These are phyloP conservation scores for Drosophila fuyamai DNA, from an alignment of 1,140 invertebrate species.

Conservation along the genomic window DNA sequence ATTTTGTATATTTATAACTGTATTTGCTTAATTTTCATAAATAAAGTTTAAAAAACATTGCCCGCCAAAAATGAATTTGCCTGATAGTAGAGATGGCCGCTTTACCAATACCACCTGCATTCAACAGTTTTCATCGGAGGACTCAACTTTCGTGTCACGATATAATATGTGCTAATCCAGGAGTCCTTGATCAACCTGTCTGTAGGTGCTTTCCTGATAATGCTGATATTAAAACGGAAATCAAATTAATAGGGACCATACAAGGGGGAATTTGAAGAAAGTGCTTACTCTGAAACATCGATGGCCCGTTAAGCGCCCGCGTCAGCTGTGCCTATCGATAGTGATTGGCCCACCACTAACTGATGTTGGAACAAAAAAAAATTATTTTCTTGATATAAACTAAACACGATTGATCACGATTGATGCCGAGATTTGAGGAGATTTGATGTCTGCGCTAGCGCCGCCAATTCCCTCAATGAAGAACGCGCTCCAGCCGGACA, in stretches of 20 bases:
- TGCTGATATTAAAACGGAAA: no score
- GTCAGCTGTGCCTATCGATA: conserved; percentile 2
- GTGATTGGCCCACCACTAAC: conserved; percentile 10
- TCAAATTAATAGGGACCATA: no score
- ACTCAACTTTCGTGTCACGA: background rate
- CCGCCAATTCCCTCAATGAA: conserved; percentile 29
- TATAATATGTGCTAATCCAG: background rate
- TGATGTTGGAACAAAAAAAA: conserved; percentile 22
- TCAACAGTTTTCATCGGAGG: conserved; percentile 29
- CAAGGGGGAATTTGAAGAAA: no score
- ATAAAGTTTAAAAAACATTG: conserved; percentile 13
- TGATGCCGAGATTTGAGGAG: conserved; percentile 8
- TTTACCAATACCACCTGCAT: conserved; percentile 6
- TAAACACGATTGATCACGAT: background rate
- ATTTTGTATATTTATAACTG: background rate
- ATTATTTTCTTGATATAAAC: conserved; percentile 7
- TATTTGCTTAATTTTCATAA: background rate
- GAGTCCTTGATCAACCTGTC: background rate
- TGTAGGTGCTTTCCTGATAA: no score
- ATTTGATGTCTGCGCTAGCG: conserved; percentile 37
- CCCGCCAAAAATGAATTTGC: background rate
- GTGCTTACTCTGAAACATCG: background rate
- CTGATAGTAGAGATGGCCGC: conserved; percentile 3
- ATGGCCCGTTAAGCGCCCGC: background rate
- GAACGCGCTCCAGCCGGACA: conserved; percentile 36